Evolutionary conservation across 1,140 invertebrate genomes (phyloP), one percentile per base, ranked within the genome.

Genomic region (Amyelois transitella): DNA sequence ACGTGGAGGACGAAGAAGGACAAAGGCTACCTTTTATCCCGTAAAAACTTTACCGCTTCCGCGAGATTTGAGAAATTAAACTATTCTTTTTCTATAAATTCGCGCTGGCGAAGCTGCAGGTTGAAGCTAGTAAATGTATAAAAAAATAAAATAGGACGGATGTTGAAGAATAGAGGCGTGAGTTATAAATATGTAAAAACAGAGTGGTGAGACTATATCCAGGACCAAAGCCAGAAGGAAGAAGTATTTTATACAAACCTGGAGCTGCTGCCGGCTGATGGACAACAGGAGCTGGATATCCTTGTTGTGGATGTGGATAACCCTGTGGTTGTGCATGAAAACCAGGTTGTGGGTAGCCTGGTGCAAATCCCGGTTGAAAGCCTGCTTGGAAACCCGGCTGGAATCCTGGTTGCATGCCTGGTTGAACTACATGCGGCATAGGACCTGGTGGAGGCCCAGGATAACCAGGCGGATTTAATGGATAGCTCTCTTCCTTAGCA

Each of bases 191-290:
- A 24, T 24, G 22, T 24, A 24, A 24, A 24, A 24, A 24, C n/a
- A n/a, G n/a, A n/a, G n/a, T n/a, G n/a, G n/a, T n/a, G n/a, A n/a
- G n/a, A n/a, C n/a, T n/a, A n/a, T n/a, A n/a, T n/a, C n/a, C n/a
- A n/a, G n/a, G n/a, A n/a, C n/a, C n/a, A n/a, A n/a, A n/a, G n/a
- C n/a, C n/a, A n/a, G n/a, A n/a, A n/a, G n/a, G n/a, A n/a, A n/a
- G n/a, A 10, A 12, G 7, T 32, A 32, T 6, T 14, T 14, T 14
- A 14, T 14, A 38, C 12, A 14, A 72, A 86, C 81, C 77, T 72
- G 81, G 78, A 48, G 66, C 58, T 43, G 49, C 63, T 18, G 53
- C 75, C 21, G 86, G 86, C 51, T 89, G 88, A 53, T 88, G 83
- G 4, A 87, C 53, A 4, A 89, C 66, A 45, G 86, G 83, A 55